Percentiles rank a stretch among this genome's conserved stretches.
These are phyloP conservation scores for Amazona guildingii DNA, from an alignment of 2,113 vertebrate species.

Conservation along the genomic window DNA sequence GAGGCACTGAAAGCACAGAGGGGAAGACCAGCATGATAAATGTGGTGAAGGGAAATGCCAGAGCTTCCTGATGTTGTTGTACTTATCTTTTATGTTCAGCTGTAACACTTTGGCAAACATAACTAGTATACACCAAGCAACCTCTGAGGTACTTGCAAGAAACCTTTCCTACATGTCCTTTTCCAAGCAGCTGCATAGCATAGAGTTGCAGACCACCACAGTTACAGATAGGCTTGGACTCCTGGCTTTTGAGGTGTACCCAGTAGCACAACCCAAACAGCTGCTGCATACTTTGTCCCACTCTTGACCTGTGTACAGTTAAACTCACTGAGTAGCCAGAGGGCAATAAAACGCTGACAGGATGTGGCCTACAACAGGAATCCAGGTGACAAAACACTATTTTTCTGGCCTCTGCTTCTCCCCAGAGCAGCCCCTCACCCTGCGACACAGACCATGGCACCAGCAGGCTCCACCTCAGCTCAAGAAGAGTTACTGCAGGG, in stretches of 20 bases:
- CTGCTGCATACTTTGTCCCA: background rate
- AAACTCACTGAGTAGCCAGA: background rate
- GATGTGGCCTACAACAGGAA: background rate
- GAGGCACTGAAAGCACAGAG: background rate
- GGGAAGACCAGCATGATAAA: background rate
- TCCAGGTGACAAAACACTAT: background rate
- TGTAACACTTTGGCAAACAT: background rate
- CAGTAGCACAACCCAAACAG: background rate
- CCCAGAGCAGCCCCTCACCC: background rate
- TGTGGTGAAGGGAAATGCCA: background rate
- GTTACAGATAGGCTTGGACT: background rate
- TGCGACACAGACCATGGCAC: background rate
- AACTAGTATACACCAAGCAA: background rate
- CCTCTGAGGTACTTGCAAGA: background rate
- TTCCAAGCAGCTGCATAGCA: background rate
- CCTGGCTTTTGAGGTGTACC: fast-evolving
- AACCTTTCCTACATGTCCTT: background rate
- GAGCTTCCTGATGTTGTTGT: background rate
- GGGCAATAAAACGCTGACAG: background rate
- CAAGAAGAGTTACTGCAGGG: background rate
- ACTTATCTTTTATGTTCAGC: background rate
- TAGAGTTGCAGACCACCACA: background rate
- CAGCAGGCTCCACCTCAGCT: background rate
- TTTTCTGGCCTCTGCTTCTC: background rate
- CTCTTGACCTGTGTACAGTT: background rate